Evolutionary conservation across 2,113 vertebrate genomes (phyloP).

Genomic region (Rhinolophus sinicus): DNA sequence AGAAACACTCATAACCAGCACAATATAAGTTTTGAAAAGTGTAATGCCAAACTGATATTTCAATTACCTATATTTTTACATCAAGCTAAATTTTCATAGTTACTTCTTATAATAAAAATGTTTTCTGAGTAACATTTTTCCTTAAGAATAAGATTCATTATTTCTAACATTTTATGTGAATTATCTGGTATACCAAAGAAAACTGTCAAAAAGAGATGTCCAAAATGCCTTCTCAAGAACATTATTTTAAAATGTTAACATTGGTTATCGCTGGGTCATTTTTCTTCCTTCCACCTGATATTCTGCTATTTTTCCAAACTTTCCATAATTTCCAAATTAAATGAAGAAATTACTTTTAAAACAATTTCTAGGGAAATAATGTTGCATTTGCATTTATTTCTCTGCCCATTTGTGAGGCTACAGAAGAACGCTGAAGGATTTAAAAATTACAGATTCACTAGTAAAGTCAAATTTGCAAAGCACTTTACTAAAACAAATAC

Average conservation of each 20-base stretch:
- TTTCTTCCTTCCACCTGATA: neutral
- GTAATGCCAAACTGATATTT: neutral
- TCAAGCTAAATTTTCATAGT: neutral
- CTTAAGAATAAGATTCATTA: neutral
- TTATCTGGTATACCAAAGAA: neutral
- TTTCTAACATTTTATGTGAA: neutral
- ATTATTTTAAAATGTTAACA: neutral
- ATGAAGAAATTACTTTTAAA: neutral
- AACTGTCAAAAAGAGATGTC: neutral
- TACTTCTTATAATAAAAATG: neutral
- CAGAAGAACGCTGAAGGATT: neutral
- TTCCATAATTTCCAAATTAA: neutral
- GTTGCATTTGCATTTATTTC: neutral
- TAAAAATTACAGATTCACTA: neutral
- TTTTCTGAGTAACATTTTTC: neutral
- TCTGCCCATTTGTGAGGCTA: neutral
- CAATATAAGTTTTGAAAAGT: neutral
- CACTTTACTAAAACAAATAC: neutral
- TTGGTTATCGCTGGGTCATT: neutral
- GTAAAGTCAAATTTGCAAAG: slow-evolving; percentile 13
- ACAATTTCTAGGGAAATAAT: neutral
- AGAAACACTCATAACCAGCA: neutral
- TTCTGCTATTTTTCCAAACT: neutral
- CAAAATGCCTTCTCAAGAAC: neutral
- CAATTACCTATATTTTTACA: neutral